phyloP scores from a whole-genome alignment of 2,888 invertebrate species.

The Margaritifera margaritifera region DNA sequence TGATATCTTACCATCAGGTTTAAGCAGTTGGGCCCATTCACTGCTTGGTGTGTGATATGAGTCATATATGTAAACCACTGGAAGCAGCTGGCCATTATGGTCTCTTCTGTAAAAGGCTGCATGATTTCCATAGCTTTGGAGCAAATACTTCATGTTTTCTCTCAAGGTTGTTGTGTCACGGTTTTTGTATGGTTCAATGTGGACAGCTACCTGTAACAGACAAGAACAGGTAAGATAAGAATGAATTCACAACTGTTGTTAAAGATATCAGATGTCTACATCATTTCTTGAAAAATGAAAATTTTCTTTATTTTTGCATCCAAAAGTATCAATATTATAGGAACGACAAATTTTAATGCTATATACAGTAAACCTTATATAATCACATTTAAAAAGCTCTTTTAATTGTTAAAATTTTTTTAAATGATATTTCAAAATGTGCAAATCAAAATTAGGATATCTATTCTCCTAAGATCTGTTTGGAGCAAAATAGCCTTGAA shows the following conservation, averaged over 20 bases:
- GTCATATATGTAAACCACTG: constrained; percentile 81
- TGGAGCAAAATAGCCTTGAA: no score
- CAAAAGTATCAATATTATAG: no score
- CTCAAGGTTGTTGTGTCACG: constrained; percentile 63
- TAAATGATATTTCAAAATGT: no score
- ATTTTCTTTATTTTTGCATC: neutral
- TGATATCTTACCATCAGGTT: constrained; percentile 73
- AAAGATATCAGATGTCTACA: neutral
- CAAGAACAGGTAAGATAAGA: constrained; percentile 5
- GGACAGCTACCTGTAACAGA: constrained; percentile 75
- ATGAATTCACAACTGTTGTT: neutral
- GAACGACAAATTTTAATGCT: no score
- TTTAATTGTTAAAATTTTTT: no score
- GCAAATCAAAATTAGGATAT: no score
- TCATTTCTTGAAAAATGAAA: neutral
- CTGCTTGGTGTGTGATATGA: constrained; percentile 77
- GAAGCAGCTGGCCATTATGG: constrained; percentile 66
- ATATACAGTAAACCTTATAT: no score
- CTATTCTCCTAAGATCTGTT: no score
- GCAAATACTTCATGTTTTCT: constrained; percentile 70
- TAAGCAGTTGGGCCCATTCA: constrained; percentile 75
- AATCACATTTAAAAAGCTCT: no score
- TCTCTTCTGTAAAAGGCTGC: constrained; percentile 76
- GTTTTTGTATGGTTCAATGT: constrained; percentile 77
- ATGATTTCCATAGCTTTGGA: constrained; percentile 75